Evolutionary conservation across 1,140 invertebrate genomes (phyloP), one percentile per base, ranked within the genome.

Genomic region (Ptiloglossa arizonensis): DNA sequence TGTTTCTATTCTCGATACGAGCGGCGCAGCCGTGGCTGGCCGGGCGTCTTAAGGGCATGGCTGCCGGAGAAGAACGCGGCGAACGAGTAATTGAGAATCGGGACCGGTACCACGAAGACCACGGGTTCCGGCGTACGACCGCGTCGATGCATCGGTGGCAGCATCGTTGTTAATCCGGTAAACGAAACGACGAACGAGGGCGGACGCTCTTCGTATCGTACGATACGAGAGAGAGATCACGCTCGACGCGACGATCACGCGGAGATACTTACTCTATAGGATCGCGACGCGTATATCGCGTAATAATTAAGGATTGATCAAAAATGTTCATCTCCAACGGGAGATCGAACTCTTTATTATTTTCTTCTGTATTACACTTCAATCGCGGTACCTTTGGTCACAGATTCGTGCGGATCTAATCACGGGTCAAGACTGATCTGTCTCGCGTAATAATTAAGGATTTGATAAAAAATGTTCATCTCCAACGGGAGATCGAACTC

Each of bases 41-140:
- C 38, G 17, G 27, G 52, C 67, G 41, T 52, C 68, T 81, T 71
- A 77, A 82, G 75, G 73, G 56, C 80, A 82, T 59, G 22, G n/a
- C 48, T 44, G 15, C 29, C 32, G 66, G n/a, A n/a, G 56, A 46
- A 76, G 64, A 48, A 63, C 48, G 41, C 24, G 32, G 38, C 29
- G 54, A 50, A 72, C 73, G 80, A 82, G 76, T 68, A 82, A 83
- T 82, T 60, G 50, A 52, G 80, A 69, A 78, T 81, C 66, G 48
- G 50, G n/a, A 15, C n/a, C 29, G 71, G 44, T 74, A 27, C n/a
- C n/a, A n/a, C 38, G 48, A 27, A 60, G 17, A 29, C 17, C 41
- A 35, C 24, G 32, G 54, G n/a, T n/a, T 48, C 52, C 24, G 35
- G 32, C 4, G 44, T n/a, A 71, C 27, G 29, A 32, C n/a, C 27